Conservation (phyloP, 2,113 vertebrate genomes). For the Leucosticte australis region DNA sequence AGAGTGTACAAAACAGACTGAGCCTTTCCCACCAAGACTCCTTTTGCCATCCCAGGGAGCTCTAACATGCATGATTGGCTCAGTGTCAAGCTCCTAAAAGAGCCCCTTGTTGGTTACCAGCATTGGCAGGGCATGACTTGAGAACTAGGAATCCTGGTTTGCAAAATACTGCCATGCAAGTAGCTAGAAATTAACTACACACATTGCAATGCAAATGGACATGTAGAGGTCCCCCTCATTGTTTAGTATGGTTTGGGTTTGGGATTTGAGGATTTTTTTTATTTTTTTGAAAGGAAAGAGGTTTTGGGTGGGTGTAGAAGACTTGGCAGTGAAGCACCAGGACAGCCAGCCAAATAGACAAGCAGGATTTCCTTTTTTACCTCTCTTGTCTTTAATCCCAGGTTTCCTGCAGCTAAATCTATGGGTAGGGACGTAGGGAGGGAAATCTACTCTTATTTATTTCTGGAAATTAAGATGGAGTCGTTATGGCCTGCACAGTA, state of each 20-base stretch:
- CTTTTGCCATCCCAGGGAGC: neutral
- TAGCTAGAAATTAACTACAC: neutral
- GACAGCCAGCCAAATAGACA: neutral
- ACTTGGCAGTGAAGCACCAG: neutral
- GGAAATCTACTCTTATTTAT: neutral
- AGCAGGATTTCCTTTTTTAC: neutral
- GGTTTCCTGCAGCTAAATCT: neutral
- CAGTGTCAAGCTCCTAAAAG: neutral
- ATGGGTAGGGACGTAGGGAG: neutral
- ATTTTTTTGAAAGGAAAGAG: neutral
- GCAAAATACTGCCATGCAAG: neutral
- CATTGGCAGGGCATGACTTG: neutral
- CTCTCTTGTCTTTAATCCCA: neutral
- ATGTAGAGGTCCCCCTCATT: neutral
- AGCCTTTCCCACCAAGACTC: neutral
- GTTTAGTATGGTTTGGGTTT: neutral
- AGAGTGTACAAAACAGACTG: neutral
- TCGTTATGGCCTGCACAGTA: neutral
- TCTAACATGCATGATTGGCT: neutral
- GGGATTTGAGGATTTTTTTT: neutral
- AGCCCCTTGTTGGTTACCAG: neutral
- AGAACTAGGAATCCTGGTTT: neutral
- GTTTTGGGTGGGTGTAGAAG: neutral
- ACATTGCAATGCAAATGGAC: neutral
- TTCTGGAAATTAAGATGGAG: conserved; percentile 32